Percentiles rank a stretch among this genome's conserved stretches.
phyloP scores from a whole-genome alignment of 2,797 vertebrate species.

The Myioborus melanocephalus region DNA sequence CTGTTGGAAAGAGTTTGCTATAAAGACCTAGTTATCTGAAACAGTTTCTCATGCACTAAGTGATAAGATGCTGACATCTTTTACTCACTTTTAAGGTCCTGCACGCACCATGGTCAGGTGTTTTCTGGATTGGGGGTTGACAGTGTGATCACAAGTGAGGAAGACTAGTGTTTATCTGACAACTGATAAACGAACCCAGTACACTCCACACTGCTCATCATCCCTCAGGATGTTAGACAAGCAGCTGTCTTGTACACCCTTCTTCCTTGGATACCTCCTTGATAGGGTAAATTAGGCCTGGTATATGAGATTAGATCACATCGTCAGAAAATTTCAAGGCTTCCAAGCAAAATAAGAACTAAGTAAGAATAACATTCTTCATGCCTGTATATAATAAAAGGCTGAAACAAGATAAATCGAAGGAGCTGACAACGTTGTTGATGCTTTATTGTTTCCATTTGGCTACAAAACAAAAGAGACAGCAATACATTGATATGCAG shows the following conservation, averaged over 20 bases:
- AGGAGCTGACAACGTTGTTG: not conserved
- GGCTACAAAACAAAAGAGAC: slow-evolving; percentile 20
- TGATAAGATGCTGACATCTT: not conserved
- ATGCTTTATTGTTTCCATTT: slow-evolving; percentile 15
- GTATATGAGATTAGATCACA: not conserved
- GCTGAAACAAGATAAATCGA: not conserved
- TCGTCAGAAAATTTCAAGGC: not conserved
- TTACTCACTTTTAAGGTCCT: not conserved
- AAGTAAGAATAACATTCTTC: not conserved
- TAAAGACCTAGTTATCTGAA: not conserved
- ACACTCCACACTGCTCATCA: not conserved
- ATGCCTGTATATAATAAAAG: not conserved
- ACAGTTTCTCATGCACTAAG: not conserved
- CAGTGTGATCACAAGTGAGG: not conserved
- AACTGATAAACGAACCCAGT: not conserved
- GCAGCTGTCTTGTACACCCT: not conserved
- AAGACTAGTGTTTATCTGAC: not conserved
- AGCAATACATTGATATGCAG: not conserved
- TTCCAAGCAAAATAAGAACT: not conserved
- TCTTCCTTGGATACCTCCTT: not conserved
- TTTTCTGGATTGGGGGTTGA: not conserved
- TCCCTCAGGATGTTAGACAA: not conserved
- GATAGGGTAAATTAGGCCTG: not conserved
- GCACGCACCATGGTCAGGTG: not conserved
- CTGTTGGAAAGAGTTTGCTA: not conserved